Base-by-base conservation (phyloP, 2,113 vertebrate genomes). In the Zapus hudsonius region DNA sequence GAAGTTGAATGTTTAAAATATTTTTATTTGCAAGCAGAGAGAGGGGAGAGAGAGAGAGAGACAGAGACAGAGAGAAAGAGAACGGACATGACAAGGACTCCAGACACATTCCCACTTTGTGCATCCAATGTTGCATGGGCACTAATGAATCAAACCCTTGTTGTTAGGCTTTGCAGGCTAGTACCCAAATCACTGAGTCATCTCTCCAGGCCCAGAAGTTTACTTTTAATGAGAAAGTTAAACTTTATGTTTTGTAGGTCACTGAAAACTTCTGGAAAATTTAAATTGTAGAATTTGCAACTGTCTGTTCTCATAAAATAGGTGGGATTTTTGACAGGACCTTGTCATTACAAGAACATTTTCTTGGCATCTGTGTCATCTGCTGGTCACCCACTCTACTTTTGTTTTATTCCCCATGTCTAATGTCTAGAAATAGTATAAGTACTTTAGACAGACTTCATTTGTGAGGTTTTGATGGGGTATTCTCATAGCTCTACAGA, bases 371-470 rank as follows among this genome's bases (percentile, higher is more conserved):
- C 3, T 80, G 1, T 55, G 33, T 75, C 11, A 25, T 75, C 7
- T 44, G 13, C 20, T 88, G 40, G 11, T 59, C 19, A 59, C 5
- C 5, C 16, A 66, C 6, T 38, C 7, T 81, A 22, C 0, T 27
- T 59, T 29, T 47, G 12, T 36, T 42, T 23, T 72, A 33, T 73
- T 2, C 1, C 2, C 15, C 40, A 29, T 64, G 20, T 1, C 13
- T 84, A 29, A n/a, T 44, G 4, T 87, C 19, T 73, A 67, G 44
- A 61, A 80, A 36, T 13, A 73, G 0, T 40, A 25, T 22, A 13
- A 55, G 5, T 17, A 0, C 4, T 16, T 22, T 10, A 57, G 5
- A 57, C 7, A 8, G 17, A 3, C 0, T 44, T 52, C n/a, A 44
- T 1, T 40, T 19, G 2, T 31, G 66, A 27, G 10, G 2, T 0